Evolutionary conservation across 2,797 vertebrate species (phyloP).

Genomic region (Phylloscopus collybita): DNA sequence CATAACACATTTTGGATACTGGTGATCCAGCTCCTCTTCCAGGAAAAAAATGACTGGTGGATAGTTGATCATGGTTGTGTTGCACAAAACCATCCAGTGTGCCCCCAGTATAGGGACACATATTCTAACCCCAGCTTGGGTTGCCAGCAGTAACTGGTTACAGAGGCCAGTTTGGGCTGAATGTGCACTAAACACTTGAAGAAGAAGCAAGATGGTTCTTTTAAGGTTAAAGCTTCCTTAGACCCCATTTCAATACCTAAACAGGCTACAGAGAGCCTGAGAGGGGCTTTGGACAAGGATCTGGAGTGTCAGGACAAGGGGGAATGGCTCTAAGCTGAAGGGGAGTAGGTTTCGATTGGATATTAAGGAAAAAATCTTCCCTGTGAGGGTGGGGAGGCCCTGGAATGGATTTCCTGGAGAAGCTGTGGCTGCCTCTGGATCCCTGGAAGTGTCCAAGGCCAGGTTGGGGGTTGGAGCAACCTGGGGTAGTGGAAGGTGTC

Average conservation of each 20-base stretch:
- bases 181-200: neutral
- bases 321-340: neutral
- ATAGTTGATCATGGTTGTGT: neutral
- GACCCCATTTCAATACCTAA: neutral
- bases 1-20: neutral
- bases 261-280: neutral
- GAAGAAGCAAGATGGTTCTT: neutral
- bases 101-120: no score
- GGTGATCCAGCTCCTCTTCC: neutral
- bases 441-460: neutral
- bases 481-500: rapidly evolving
- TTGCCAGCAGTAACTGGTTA: neutral
- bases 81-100: neutral
- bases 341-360: no score
- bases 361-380: neutral
- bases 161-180: neutral
- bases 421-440: neutral
- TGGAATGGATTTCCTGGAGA: neutral
- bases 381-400: no score
- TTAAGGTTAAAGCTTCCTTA: neutral
- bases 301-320: neutral
- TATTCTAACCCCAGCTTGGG: neutral
- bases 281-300: neutral
- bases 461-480: rapidly evolving
- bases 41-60: neutral